Conservation (phyloP, 2,113 vertebrate genomes). For the Plecotus auritus region DNA sequence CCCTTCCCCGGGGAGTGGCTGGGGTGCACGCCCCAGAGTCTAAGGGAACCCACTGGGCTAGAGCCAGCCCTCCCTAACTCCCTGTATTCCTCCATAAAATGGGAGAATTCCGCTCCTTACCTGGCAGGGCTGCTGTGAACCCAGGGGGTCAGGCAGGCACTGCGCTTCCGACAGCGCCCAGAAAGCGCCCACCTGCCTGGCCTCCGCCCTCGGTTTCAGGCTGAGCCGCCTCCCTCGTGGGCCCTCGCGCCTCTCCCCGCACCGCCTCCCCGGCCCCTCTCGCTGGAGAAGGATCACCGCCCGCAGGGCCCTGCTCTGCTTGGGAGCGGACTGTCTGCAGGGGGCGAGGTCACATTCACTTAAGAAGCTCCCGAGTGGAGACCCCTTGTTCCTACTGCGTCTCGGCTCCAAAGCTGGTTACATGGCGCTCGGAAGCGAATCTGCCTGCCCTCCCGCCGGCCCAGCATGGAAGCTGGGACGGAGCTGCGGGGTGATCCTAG, state of each 20-base stretch:
- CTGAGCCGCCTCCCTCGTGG: neutral
- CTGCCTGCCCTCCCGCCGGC: constrained; percentile 80
- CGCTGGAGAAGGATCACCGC: no score
- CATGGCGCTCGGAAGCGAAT: constrained; percentile 84
- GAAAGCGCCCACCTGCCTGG: neutral
- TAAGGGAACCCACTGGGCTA: neutral
- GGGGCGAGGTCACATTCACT: constrained; percentile 77
- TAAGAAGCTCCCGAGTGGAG: constrained; percentile 83
- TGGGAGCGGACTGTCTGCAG: no score
- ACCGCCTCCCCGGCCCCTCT: neutral
- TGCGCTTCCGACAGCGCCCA: neutral
- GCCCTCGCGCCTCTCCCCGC: neutral
- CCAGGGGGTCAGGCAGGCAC: neutral
- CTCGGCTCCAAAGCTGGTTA: constrained; percentile 85
- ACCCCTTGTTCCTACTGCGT: constrained; percentile 83
- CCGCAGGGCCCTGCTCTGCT: no score
- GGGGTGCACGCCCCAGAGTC: no score
- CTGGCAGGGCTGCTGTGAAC: neutral
- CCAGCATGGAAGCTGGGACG: constrained; percentile 82
- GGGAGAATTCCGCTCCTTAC: neutral
- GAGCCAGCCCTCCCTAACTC: neutral
- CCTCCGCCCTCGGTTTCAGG: neutral
- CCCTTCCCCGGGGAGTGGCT: no score
- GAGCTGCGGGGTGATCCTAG: constrained; percentile 80
- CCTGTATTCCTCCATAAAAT: neutral